Evolutionary conservation across 2,888 invertebrate genomes (phyloP).

Genomic region (Troglohyphantes excavatus): DNA sequence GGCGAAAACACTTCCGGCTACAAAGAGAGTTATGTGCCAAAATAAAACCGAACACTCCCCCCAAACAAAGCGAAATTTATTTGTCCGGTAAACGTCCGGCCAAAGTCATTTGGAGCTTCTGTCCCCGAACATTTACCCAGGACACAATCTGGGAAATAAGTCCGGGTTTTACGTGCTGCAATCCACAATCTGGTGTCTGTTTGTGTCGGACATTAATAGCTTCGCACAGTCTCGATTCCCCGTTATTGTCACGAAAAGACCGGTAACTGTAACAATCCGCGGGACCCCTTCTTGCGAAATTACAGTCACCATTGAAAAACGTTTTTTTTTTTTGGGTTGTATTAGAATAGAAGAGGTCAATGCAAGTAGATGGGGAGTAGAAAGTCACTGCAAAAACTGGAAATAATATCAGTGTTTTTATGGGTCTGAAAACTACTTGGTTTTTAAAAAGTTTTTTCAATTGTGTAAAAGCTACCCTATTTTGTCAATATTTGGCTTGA

Average conservation of each 20-base stretch:
- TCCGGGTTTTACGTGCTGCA: conserved; percentile 25
- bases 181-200: conserved; percentile 18
- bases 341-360: too few relatives aligned
- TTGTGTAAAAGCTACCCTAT: too few relatives aligned
- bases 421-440: too few relatives aligned
- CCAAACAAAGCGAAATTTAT: conserved; percentile 43
- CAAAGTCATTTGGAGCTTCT: conserved; percentile 21
- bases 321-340: too few relatives aligned
- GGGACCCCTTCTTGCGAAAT: neutral
- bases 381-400: too few relatives aligned
- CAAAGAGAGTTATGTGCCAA: too few relatives aligned
- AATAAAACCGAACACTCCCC: neutral
- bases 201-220: conserved; percentile 18
- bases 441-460: too few relatives aligned
- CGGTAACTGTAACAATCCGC: neutral
- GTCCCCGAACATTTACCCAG: conserved; percentile 17
- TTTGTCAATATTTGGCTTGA: too few relatives aligned
- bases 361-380: too few relatives aligned
- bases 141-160: conserved; percentile 23
- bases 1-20: too few relatives aligned
- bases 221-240: conserved; percentile 12
- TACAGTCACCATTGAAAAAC: too few relatives aligned
- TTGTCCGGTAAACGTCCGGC: neutral
- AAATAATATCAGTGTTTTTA: too few relatives aligned
- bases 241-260: neutral